phyloP scores from a whole-genome alignment of 2,113 vertebrate genomes.

The Nyctibius bracteatus region DNA sequence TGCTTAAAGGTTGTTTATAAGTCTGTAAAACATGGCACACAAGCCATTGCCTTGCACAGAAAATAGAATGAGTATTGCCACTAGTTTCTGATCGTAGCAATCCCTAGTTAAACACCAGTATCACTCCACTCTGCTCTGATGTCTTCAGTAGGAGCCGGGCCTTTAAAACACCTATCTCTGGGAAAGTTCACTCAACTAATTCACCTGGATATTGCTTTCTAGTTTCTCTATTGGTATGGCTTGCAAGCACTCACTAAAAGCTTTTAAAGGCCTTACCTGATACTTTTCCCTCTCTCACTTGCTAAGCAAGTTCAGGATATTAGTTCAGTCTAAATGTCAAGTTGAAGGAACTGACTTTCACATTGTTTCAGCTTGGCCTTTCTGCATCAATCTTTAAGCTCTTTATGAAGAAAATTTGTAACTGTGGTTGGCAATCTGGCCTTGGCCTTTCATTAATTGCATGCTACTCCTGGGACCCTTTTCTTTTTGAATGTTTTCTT shows the following conservation, averaged over 20 bases:
- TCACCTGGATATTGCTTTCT: neutral
- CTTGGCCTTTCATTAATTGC: conserved; percentile 18
- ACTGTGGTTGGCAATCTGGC: neutral
- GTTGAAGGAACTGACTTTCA: conserved; percentile 16
- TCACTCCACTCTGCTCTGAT: neutral
- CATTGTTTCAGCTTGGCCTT: neutral
- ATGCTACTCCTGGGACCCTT: neutral
- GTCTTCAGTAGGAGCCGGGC: neutral
- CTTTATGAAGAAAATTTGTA: neutral
- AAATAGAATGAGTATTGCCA: neutral
- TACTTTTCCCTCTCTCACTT: neutral
- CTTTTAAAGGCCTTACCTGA: neutral
- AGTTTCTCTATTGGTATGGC: neutral
- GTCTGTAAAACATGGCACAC: neutral
- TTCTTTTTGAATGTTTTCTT: neutral
- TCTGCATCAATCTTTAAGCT: neutral
- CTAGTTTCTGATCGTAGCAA: neutral
- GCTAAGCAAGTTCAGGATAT: neutral
- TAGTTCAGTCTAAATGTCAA: conserved; percentile 14
- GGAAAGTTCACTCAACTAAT: neutral
- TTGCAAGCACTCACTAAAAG: neutral
- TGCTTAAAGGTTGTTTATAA: neutral
- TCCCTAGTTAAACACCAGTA: neutral
- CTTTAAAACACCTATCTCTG: neutral
- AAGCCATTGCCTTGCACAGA: neutral